phyloP scores from a whole-genome alignment of 2,113 vertebrate species.

The Erinaceus europaeus region DNA sequence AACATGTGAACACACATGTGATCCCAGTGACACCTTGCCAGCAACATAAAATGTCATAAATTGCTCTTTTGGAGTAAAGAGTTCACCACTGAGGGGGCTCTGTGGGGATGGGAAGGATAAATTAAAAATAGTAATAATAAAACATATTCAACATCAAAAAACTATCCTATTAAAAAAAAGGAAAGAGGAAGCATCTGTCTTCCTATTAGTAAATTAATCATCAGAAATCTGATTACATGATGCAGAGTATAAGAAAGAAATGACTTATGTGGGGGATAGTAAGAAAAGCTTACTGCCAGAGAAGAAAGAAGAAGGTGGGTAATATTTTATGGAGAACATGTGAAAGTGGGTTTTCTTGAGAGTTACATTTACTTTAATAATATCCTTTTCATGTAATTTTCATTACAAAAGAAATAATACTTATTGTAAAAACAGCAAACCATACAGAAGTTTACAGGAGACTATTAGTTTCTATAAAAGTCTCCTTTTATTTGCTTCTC shows the following conservation, averaged over 20 bases:
- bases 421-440: no score
- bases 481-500: neutral
- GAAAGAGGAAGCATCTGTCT: neutral
- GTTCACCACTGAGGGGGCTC: neutral
- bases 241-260: neutral
- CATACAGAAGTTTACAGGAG: no score
- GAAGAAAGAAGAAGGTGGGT: no score
- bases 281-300: no score
- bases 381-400: no score
- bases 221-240: neutral
- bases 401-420: no score
- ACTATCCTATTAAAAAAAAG: neutral
- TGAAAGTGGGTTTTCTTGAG: no score
- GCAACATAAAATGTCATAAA: neutral
- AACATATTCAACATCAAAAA: neutral
- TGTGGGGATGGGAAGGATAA: neutral
- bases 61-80: neutral
- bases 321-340: no score
- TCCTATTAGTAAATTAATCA: slow-evolving; percentile 5
- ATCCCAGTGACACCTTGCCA: slow-evolving; percentile 26
- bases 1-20: neutral
- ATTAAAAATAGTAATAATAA: neutral
- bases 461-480: no score
- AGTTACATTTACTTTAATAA: no score
- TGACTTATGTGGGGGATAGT: no score